Percentiles rank a stretch among this genome's conserved stretches.
phyloP scores from a whole-genome alignment of 2,797 vertebrate species.

The Onychomys leucogaster region DNA sequence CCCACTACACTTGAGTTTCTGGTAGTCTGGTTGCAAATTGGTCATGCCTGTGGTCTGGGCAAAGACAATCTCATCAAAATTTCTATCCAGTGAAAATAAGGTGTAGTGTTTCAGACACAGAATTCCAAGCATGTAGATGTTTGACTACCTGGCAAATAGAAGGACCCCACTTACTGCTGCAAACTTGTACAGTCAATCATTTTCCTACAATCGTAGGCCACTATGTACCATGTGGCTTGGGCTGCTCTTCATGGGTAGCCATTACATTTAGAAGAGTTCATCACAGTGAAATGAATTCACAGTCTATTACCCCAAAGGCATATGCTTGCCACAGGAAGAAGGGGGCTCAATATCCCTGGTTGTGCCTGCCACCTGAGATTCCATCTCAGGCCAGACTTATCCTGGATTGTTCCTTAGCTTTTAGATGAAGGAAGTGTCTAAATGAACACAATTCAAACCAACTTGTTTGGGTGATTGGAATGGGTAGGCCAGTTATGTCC shows the following conservation, averaged over 20 bases:
- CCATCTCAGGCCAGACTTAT: background rate
- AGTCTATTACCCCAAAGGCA: background rate
- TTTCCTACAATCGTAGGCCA: background rate
- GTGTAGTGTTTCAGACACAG: background rate
- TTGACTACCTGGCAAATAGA: background rate
- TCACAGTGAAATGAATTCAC: background rate
- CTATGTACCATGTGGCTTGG: background rate
- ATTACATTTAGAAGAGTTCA: background rate
- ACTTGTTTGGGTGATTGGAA: background rate
- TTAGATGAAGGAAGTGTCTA: background rate
- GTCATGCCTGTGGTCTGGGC: background rate
- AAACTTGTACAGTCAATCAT: background rate
- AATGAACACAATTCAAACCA: background rate
- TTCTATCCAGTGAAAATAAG: background rate
- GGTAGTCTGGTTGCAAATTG: background rate
- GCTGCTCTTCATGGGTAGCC: background rate
- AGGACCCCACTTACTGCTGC: background rate
- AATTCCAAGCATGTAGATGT: background rate
- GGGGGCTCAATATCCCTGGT: background rate
- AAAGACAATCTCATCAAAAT: background rate
- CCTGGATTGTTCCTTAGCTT: background rate
- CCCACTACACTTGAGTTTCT: background rate
- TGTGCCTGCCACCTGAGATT: background rate
- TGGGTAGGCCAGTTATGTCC: background rate
- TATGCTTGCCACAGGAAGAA: background rate